A percentile compares a stretch with the other conserved stretches of the same genome.
These are phyloP conservation scores for Scaptomyza polygonia DNA, from an alignment of 2,888 invertebrate genomes.

Conservation along the genomic window DNA sequence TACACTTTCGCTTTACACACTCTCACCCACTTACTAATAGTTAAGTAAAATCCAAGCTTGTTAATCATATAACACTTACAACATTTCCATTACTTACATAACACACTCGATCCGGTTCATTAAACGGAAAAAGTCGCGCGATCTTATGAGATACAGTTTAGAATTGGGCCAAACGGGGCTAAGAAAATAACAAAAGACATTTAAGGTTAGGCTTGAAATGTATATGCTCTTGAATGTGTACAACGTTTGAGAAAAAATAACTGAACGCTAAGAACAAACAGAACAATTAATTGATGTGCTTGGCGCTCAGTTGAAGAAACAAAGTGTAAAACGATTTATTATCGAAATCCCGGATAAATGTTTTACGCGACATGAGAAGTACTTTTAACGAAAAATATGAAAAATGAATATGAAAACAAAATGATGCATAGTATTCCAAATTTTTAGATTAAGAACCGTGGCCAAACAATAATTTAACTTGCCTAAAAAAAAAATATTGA, in stretches of 20 bases:
- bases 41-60: neutral
- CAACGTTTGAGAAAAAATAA: neutral
- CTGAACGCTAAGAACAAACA: neutral
- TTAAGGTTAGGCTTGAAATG: slow-evolving; percentile 15
- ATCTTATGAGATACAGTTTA: neutral
- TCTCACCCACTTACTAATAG: neutral
- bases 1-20: slow-evolving; percentile 10
- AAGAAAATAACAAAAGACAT: slow-evolving; percentile 3
- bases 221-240: neutral
- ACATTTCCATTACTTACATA: neutral
- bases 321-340: neutral
- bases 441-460: neutral
- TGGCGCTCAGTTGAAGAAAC: neutral
- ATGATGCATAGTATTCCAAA: slow-evolving; percentile 7
- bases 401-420: neutral
- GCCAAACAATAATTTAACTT: slow-evolving; percentile 3
- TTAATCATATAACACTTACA: neutral
- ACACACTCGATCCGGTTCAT: neutral
- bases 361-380: slow-evolving; percentile 46
- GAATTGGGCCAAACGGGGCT: slow-evolving; percentile 8
- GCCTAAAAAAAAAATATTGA: slow-evolving; percentile 4
- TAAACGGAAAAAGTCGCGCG: neutral
- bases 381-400: slow-evolving; percentile 34
- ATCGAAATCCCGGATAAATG: slow-evolving; percentile 37
- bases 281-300: neutral